Evolutionary conservation across 2,888 invertebrate species (phyloP).

Genomic region (Thysanoteuthis rhombus): DNA sequence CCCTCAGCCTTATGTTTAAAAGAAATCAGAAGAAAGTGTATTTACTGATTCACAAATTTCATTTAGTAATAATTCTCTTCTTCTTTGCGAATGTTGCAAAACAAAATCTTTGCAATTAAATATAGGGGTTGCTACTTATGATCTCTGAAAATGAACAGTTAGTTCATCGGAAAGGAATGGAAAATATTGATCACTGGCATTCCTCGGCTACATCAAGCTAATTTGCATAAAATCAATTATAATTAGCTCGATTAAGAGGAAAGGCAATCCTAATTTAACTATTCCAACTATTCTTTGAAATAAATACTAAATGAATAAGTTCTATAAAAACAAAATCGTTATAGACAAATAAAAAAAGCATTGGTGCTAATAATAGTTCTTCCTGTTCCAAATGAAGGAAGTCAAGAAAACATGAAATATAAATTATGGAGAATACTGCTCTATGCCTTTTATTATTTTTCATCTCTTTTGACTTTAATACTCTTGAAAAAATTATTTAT

Average conservation of each 20-base stretch:
- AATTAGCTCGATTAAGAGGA: background rate
- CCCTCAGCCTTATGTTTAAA: background rate
- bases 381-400: background rate
- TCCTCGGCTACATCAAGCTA: background rate
- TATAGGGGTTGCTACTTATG: background rate
- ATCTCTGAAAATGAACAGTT: background rate
- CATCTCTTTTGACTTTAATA: no score
- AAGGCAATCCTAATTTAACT: background rate
- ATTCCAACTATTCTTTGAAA: conserved; percentile 12
- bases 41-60: background rate
- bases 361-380: background rate
- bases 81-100: background rate
- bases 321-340: background rate
- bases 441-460: background rate
- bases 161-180: background rate
- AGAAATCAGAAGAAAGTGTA: background rate
- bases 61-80: background rate
- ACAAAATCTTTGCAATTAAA: background rate
- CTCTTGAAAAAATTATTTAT: no score
- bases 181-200: background rate
- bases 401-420: background rate
- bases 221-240: conserved; percentile 12
- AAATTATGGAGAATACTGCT: background rate
- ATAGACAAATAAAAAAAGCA: background rate
- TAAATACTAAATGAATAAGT: conserved; percentile 12